Evolutionary conservation across 2,797 vertebrate genomes (phyloP).

Genomic region (Euthynnus affinis): DNA sequence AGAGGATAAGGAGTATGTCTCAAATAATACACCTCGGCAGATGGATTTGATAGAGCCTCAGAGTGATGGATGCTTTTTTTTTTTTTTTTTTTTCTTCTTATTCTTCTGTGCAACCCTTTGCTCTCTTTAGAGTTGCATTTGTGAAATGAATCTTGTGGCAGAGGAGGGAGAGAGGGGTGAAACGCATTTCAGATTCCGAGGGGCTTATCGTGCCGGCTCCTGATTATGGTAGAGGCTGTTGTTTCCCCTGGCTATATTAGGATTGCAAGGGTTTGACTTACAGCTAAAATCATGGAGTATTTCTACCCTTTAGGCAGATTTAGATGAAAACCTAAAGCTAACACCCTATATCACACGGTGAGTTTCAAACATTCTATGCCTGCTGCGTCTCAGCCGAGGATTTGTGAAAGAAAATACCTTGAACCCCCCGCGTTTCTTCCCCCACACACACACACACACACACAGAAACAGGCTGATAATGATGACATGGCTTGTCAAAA

Average conservation of each 20-base stretch:
- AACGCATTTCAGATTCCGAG: constrained; percentile 54
- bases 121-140: constrained; percentile 69
- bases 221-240: constrained; percentile 67
- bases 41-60: constrained; percentile 73
- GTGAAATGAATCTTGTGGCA: constrained; percentile 66
- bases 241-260: constrained; percentile 66
- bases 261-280: constrained; percentile 66
- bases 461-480: constrained; percentile 65
- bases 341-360: constrained; percentile 63
- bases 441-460: constrained; percentile 33
- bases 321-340: constrained; percentile 69
- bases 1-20: constrained; percentile 75
- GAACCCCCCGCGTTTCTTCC: constrained; percentile 47
- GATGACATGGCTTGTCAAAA: constrained; percentile 78
- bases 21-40: constrained; percentile 74
- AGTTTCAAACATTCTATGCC: constrained; percentile 56
- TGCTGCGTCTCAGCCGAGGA: constrained; percentile 59
- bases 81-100: constrained; percentile 22
- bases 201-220: constrained; percentile 56
- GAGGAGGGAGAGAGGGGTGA: constrained; percentile 56
- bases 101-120: constrained; percentile 48
- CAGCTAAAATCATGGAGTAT: constrained; percentile 60
- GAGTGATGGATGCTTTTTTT: constrained; percentile 52
- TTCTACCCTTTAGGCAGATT: constrained; percentile 78
- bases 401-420: constrained; percentile 73